phyloP scores from a whole-genome alignment of 2,888 invertebrate genomes.

The Drosophila rellima region DNA sequence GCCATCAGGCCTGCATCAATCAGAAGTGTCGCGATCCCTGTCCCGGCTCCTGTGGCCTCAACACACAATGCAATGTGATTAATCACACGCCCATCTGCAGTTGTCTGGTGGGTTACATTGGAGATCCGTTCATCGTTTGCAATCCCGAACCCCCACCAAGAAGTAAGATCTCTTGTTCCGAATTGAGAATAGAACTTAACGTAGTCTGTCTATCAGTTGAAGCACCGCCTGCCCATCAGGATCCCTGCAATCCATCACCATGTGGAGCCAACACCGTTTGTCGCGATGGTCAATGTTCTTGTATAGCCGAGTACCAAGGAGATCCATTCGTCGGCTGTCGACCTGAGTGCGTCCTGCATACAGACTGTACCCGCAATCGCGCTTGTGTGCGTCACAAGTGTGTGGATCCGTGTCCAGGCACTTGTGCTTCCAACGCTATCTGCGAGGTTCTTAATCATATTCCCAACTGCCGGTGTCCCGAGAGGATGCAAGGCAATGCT shows the following conservation, averaged over 20 bases:
- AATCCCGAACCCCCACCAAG: constrained; percentile 85
- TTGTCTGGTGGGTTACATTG: constrained; percentile 88
- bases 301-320: constrained; percentile 89
- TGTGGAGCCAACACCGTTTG: constrained; percentile 91
- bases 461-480: constrained; percentile 88
- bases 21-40: constrained; percentile 91
- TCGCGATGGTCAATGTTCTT: constrained; percentile 89
- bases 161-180: constrained; percentile 71
- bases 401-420: constrained; percentile 90
- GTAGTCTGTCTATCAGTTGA: constrained; percentile 50
- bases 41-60: constrained; percentile 88
- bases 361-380: constrained; percentile 89
- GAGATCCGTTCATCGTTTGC: constrained; percentile 89
- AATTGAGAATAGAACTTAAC: constrained; percentile 4
- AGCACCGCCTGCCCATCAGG: constrained; percentile 77
- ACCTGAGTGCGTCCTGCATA: constrained; percentile 90
- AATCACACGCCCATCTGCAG: constrained; percentile 90
- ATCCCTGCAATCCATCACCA: constrained; percentile 90
- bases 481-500: constrained; percentile 90
- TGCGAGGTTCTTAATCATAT: constrained; percentile 92
- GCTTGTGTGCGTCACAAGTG: constrained; percentile 91
- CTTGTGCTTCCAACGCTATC: constrained; percentile 90
- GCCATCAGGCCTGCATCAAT: constrained; percentile 90
- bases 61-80: constrained; percentile 88
- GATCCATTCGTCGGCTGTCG: constrained; percentile 90